A percentile compares a stretch with the other conserved stretches of the same genome.
Evolutionary conservation across 2,888 invertebrate genomes (phyloP).

Genomic region (Parochlus steinenii): DNA sequence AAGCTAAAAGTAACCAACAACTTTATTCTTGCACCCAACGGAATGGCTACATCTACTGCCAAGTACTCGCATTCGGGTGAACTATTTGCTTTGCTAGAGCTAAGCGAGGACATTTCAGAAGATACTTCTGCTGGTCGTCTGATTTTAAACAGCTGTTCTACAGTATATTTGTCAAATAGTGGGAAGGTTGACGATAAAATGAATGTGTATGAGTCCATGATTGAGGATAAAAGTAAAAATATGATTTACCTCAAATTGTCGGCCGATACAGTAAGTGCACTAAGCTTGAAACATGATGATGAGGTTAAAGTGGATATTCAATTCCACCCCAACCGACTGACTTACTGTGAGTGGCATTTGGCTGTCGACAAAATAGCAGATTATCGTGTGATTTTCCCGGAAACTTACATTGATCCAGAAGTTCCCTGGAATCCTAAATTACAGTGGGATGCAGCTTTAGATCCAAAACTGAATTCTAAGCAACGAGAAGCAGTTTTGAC

Average conservation of each 20-base stretch:
- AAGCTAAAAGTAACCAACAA: slow-evolving; percentile 43
- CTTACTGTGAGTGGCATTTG: slow-evolving; percentile 72
- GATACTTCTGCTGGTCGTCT: slow-evolving; percentile 67
- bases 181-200: slow-evolving; percentile 22
- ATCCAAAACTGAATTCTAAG: slow-evolving; percentile 50
- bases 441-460: slow-evolving; percentile 47
- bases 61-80: slow-evolving; percentile 63
- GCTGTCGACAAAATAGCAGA: slow-evolving; percentile 61
- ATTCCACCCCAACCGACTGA: slow-evolving; percentile 62
- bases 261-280: slow-evolving; percentile 42
- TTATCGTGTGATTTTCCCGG: slow-evolving; percentile 54
- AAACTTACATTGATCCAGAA: slow-evolving; percentile 40
- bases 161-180: slow-evolving; percentile 40
- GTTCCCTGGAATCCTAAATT: slow-evolving; percentile 53
- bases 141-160: slow-evolving; percentile 57
- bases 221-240: slow-evolving; percentile 66
- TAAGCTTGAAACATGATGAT: slow-evolving; percentile 43
- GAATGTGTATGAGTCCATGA: slow-evolving; percentile 53
- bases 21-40: slow-evolving; percentile 50
- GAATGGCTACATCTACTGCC: slow-evolving; percentile 50
- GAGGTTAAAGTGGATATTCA: slow-evolving; percentile 55
- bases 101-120: slow-evolving; percentile 48
- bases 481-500: slow-evolving; percentile 64
- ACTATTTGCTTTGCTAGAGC: slow-evolving; percentile 51
- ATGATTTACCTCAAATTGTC: slow-evolving; percentile 58